Conservation (phyloP, 2,113 vertebrate species). For the Athene cunicularia region DNA sequence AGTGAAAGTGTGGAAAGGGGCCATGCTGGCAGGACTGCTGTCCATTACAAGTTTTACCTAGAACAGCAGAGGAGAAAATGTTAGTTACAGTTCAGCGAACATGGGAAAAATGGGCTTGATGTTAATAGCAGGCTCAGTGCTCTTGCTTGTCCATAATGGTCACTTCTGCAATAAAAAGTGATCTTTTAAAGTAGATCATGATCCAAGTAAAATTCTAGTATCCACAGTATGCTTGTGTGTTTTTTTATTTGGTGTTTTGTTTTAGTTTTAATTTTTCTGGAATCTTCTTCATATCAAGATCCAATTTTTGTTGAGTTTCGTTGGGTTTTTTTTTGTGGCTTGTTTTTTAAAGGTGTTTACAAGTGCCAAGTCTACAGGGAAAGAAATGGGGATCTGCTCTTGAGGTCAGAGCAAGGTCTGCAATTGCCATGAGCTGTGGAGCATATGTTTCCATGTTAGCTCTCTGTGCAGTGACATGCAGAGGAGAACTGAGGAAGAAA, state of each 20-base stretch:
- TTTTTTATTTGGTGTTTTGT: not conserved
- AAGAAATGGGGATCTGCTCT: not conserved
- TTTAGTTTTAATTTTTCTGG: not conserved
- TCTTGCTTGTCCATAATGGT: not conserved
- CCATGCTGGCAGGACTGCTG: not conserved
- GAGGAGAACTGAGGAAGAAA: not conserved
- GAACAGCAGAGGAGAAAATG: not conserved
- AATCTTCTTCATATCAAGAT: not conserved
- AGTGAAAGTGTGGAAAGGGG: not conserved
- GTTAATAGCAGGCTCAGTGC: not conserved
- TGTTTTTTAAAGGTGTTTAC: not conserved
- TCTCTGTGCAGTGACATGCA: not conserved
- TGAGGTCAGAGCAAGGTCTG: not conserved
- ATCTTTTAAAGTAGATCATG: not conserved
- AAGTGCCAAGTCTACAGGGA: not conserved
- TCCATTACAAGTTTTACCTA: not conserved
- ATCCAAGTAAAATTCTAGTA: not conserved
- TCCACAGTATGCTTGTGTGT: rapidly evolving
- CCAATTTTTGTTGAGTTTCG: not conserved
- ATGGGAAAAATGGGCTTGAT: not conserved
- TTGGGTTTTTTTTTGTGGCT: not conserved
- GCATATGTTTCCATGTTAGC: not conserved
- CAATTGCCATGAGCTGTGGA: not conserved
- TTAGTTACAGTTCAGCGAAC: not conserved
- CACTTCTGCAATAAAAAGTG: not conserved